phyloP scores from a whole-genome alignment of 2,888 invertebrate genomes.

The Ceramica pisi region DNA sequence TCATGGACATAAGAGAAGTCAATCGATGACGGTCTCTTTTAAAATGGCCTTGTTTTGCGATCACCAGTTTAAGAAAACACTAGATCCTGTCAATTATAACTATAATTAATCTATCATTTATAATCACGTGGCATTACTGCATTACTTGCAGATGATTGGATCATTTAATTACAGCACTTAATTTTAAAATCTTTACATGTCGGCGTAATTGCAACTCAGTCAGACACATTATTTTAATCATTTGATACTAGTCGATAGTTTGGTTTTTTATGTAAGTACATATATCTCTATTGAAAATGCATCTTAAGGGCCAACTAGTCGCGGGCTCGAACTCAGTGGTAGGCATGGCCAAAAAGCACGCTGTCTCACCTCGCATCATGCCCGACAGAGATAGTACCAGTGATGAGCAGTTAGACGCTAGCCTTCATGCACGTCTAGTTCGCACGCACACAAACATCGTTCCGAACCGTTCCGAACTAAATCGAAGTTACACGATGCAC shows the following conservation, averaged over 20 bases:
- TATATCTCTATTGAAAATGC: neutral
- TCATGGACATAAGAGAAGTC: too few relatives aligned
- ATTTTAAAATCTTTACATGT: conserved; percentile 1
- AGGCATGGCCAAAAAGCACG: too few relatives aligned
- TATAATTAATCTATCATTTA: conserved; percentile 8
- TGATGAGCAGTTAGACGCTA: too few relatives aligned
- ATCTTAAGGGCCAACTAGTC: too few relatives aligned
- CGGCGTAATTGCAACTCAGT: conserved; percentile 28
- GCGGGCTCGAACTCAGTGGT: too few relatives aligned
- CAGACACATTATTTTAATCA: conserved; percentile 5
- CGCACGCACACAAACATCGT: too few relatives aligned
- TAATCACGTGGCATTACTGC: conserved; percentile 11
- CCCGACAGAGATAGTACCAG: too few relatives aligned
- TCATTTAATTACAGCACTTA: conserved; percentile 12
- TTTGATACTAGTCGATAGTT: neutral
- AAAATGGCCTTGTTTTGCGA: neutral
- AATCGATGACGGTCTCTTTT: neutral
- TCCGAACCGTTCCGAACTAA: too few relatives aligned
- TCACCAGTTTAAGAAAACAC: neutral
- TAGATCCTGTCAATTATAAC: conserved; percentile 13
- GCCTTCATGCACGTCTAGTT: too few relatives aligned
- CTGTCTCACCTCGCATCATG: too few relatives aligned
- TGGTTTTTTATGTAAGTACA: neutral
- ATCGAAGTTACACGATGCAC: too few relatives aligned
- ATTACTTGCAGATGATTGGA: conserved; percentile 2